Evolutionary conservation across 2,113 vertebrate genomes (phyloP), one percentile per base, ranked within the genome.

Genomic region (Corvus hawaiiensis): DNA sequence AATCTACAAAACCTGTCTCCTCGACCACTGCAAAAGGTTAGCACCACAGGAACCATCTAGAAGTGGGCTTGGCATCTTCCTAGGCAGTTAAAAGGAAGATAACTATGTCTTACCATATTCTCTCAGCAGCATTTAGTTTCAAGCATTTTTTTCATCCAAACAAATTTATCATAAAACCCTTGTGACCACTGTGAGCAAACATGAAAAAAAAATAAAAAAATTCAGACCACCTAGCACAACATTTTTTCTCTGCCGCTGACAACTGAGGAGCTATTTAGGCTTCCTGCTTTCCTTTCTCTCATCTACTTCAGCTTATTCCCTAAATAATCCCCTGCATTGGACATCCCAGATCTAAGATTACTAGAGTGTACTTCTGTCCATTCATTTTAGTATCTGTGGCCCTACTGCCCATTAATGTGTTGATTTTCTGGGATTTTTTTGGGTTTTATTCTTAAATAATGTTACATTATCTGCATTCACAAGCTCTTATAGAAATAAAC

Each of bases 1-100:
- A 73, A 84, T 56, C 69, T 71, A 52, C 33, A 69, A 64, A 82
- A 44, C 26, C 16, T 52, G 8, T 73, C 61, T 32, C 22, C 41
- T 44, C 0, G 0, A 35, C 20, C 1, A 1, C 23, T 48, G 51
- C 44, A 66, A 37, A 18, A 68, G 12, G 12, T 72, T 33, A 76
- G n/a, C 10, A 64, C 9, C 18, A 67, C 2, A 75, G 54, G 48
- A 72, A 35, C 16, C 16, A 41, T 16, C 44, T 48, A 74, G 39
- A 74, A 64, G 10, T 41, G 30, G 35, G 41, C 17, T 64, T 61
- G 21, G 16, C 21, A 56, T 58, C 35, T 68, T 81, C 35, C 52
- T 48, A 62, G 18, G 14, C 19, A 84, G 46, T 22, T 74, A 66
- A 81, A 76, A 74, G 24, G 17, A 69, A 63, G 15, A 68, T 63